A percentile compares a stretch with the other conserved stretches of the same genome.
phyloP scores from a whole-genome alignment of 2,888 invertebrate species.

The Tridacna gigas region DNA sequence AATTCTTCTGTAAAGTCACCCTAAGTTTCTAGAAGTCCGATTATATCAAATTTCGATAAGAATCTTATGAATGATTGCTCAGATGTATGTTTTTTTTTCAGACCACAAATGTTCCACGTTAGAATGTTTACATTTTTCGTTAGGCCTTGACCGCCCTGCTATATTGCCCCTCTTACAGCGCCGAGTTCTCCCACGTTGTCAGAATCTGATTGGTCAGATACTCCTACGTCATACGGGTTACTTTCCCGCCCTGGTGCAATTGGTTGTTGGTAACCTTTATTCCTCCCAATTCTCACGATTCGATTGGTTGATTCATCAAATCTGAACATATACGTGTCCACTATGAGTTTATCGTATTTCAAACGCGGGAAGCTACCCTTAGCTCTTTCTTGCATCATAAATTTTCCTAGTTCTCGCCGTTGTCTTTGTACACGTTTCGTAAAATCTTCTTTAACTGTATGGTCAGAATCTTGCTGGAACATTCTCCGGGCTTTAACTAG shows the following conservation, averaged over 20 bases:
- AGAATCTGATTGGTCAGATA: neutral
- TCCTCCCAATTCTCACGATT: conserved; percentile 10
- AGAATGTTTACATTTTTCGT: neutral
- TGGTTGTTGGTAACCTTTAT: neutral
- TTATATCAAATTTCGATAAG: conserved; percentile 29
- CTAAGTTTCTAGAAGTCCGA: conserved; percentile 29
- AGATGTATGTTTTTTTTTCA: neutral
- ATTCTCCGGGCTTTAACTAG: conserved; percentile 3
- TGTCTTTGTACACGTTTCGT: neutral
- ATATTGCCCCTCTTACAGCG: neutral
- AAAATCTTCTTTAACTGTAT: conserved; percentile 34
- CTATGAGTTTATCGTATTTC: conserved; percentile 34
- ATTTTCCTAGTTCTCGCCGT: conserved; percentile 13
- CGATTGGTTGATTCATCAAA: conserved; percentile 26
- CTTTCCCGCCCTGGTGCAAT: neutral
- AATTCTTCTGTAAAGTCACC: conserved; percentile 21
- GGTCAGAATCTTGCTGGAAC: conserved; percentile 6
- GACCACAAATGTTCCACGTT: neutral
- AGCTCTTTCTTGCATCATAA: conserved; percentile 13
- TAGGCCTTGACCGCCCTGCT: neutral
- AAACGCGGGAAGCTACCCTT: conserved; percentile 22
- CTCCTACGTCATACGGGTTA: neutral
- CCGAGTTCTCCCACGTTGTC: neutral
- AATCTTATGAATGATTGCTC: neutral
- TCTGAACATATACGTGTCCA: conserved; percentile 16